These are phyloP conservation scores for Propithecus coquereli DNA, from an alignment of 2,113 vertebrate genomes.

Conservation along the genomic window DNA sequence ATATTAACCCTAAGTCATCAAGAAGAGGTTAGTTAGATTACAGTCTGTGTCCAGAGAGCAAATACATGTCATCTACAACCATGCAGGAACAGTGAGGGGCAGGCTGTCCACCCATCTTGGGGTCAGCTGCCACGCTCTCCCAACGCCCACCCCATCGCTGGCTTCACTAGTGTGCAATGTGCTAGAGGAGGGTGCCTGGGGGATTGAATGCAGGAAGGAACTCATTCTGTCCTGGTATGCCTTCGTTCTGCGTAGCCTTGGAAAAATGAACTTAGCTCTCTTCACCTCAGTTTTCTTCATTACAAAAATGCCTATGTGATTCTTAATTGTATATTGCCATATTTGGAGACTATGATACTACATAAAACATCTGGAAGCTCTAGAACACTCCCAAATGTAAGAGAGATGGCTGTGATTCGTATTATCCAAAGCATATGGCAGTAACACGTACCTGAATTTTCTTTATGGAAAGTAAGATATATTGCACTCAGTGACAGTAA, in stretches of 20 bases:
- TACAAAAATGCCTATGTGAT: neutral
- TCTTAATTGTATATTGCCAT: neutral
- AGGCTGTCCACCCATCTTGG: rapidly evolving
- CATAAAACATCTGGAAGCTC: neutral
- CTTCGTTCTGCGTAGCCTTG: neutral
- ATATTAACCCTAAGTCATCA: neutral
- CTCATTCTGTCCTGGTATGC: rapidly evolving
- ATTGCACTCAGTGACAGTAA: neutral
- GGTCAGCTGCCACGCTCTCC: neutral
- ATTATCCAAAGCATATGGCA: neutral
- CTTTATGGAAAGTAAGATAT: neutral
- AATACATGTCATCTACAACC: rapidly evolving
- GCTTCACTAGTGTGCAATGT: neutral
- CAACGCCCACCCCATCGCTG: neutral
- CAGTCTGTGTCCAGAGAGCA: neutral
- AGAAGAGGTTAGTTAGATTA: neutral
- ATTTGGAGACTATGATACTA: neutral
- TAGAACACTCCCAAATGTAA: neutral
- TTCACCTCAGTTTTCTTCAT: neutral
- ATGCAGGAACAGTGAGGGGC: neutral
- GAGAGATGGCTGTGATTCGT: neutral
- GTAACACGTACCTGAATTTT: neutral
- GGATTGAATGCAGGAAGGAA: neutral
- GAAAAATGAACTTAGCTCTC: neutral
- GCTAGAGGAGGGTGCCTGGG: neutral